A percentile compares a stretch with the other conserved stretches of the same genome.
Evolutionary conservation across 2,113 vertebrate species (phyloP).

Genomic region (Petaurus breviceps): DNA sequence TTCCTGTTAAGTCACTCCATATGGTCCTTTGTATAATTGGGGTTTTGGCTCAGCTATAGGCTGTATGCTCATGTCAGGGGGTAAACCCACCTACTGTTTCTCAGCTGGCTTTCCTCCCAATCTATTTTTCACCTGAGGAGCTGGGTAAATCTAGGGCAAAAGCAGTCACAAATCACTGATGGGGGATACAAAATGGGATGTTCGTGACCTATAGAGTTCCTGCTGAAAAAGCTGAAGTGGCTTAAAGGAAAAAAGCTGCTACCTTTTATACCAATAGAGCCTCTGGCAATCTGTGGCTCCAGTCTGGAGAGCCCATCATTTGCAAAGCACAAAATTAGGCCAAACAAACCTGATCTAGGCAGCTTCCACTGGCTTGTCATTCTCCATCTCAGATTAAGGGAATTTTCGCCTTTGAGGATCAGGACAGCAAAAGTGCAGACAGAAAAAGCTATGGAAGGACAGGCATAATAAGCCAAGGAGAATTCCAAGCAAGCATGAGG

Average conservation of each 20-base stretch:
- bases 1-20: slow-evolving; percentile 37
- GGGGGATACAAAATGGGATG: slow-evolving; percentile 26
- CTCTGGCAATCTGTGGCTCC: background rate
- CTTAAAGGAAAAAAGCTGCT: slow-evolving; percentile 52
- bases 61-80: slow-evolving; percentile 61
- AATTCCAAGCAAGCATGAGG: background rate
- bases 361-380: slow-evolving; percentile 12
- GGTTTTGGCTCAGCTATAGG: slow-evolving; percentile 39
- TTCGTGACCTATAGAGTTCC: slow-evolving; percentile 33
- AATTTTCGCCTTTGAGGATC: background rate
- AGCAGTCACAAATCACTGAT: slow-evolving; percentile 46
- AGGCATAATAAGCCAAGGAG: background rate
- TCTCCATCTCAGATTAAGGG: slow-evolving; percentile 1
- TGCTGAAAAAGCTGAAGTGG: slow-evolving; percentile 55
- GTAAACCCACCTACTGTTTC: slow-evolving; percentile 59
- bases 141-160: slow-evolving; percentile 63
- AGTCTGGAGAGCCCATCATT: background rate
- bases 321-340: background rate
- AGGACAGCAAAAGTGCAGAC: background rate
- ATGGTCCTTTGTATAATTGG: slow-evolving; percentile 58
- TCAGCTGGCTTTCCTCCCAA: slow-evolving; percentile 47
- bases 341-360: background rate
- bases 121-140: slow-evolving; percentile 40
- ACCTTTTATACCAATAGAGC: slow-evolving; percentile 27
- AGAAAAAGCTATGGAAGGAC: slow-evolving; percentile 17